Base-by-base conservation (phyloP, 2,797 vertebrate genomes). In the Gallinago nigripennis region DNA sequence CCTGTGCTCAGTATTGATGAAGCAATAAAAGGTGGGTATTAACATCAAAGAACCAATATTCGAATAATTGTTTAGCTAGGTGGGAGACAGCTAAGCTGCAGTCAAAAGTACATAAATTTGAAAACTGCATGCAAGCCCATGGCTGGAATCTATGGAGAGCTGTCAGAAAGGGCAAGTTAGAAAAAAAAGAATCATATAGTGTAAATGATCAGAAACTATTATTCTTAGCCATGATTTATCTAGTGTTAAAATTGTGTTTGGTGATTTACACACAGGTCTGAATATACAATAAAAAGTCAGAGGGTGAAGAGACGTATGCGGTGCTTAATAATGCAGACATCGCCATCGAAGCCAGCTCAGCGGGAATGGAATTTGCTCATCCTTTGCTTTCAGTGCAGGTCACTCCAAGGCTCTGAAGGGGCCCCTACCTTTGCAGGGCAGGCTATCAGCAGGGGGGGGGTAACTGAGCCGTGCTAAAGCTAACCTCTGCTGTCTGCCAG, bases 21-120 rank as follows among this genome's bases (percentile, higher is more conserved):
- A 97, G 94, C 80, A 92, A 94, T 95, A 89, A 96, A 96, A 92
- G 41, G 57, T 37, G 72, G 70, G 45, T 76, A 70, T 96, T 95
- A 95, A 77, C 82, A 92, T 58, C 46, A 86, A 94, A 93, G 80
- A 93, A 93, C 95, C 86, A 76, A 72, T 95, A 86, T 78, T 85
- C 15, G 31, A 94, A 94, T 93, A 79, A 91, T 94, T 81, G 82
- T 81, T 80, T 83, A 92, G 72, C 43, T 91, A n/a, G 89, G 75
- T 94, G 82, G 80, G 64, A 94, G 85, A 76, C 70, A 76, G 56
- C 9, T 21, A 43, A 7, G 20, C 14, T 88, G 53, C 27, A 92
- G 77, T 83, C 89, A 71, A 73, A 95, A 93, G 80, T 88, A 77
- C 41, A 92, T 97, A 93, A 94, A 94, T 95, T 82, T 86, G 76